phyloP scores from a whole-genome alignment of 2,888 invertebrate species.

The Teleogryllus oceanicus region DNA sequence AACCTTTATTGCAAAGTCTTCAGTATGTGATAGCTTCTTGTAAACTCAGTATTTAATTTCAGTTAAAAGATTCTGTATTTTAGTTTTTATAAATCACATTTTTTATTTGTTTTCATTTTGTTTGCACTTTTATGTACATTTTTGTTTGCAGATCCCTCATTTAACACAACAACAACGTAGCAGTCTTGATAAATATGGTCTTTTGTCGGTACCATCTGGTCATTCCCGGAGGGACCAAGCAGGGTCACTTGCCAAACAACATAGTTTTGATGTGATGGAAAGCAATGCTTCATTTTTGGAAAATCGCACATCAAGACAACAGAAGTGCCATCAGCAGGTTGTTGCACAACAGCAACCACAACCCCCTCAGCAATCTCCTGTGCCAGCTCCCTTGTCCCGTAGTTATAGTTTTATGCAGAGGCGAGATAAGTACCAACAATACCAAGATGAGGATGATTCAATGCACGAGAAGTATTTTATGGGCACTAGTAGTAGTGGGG shows the following conservation, averaged over 20 bases:
- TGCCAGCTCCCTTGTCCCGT: conserved; percentile 50
- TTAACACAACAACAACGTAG: conserved; percentile 33
- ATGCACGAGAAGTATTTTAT: conserved; percentile 77
- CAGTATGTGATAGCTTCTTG: too few relatives aligned
- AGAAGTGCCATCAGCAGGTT: not conserved
- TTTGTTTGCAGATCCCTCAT: conserved; percentile 29
- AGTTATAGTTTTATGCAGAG: conserved; percentile 59
- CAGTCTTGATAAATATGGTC: conserved; percentile 38
- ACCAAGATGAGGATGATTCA: conserved; percentile 62
- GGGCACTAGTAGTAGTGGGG: conserved; percentile 29
- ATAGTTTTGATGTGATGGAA: conserved; percentile 51
- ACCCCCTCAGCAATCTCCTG: conserved; percentile 41
- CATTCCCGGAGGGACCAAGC: conserved; percentile 25
- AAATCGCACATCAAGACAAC: not conserved
- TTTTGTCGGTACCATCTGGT: conserved; percentile 33
- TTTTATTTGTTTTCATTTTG: not conserved
- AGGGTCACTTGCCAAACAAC: conserved; percentile 49
- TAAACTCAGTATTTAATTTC: too few relatives aligned
- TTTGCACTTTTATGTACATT: not conserved
- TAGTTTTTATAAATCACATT: not conserved
- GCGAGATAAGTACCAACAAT: conserved; percentile 33
- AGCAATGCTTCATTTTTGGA: conserved; percentile 36
- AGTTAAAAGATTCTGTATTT: too few relatives aligned
- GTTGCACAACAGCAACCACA: conserved; percentile 18
- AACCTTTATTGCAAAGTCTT: too few relatives aligned